Evolutionary conservation across 2,113 vertebrate species (phyloP).

Genomic region (Bolborhynchus lineola): DNA sequence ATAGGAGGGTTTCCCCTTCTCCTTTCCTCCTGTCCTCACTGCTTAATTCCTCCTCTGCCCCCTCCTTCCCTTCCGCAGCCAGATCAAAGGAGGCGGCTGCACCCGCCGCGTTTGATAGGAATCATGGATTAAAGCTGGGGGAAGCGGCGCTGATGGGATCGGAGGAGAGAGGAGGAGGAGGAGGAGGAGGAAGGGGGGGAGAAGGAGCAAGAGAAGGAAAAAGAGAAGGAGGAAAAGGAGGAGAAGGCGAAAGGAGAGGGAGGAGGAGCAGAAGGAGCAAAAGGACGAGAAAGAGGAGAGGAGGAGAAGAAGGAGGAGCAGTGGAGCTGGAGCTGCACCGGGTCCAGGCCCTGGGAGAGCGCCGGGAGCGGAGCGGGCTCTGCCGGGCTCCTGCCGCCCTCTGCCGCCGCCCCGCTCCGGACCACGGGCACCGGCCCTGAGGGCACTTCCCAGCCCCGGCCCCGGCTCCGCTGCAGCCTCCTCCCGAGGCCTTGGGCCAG

Average conservation of each 20-base stretch:
- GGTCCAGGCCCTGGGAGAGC: neutral
- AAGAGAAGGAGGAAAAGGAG: neutral
- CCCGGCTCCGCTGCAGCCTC: neutral
- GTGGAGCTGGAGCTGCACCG: neutral
- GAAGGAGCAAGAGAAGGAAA: neutral
- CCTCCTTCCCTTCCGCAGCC: neutral
- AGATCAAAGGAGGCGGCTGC: neutral
- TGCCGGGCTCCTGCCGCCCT: neutral
- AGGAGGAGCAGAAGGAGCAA: neutral
- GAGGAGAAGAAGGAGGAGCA: neutral
- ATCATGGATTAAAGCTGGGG: neutral
- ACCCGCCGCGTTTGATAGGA: neutral
- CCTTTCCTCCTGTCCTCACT: neutral
- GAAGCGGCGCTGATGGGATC: neutral
- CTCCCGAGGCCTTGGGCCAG: slow-evolving; percentile 41
- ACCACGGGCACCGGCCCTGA: neutral
- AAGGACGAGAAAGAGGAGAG: neutral
- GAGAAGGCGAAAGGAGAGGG: neutral
- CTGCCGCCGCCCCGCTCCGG: neutral
- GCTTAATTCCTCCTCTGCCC: neutral
- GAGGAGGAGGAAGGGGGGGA: neutral
- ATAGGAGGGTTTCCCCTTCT: neutral
- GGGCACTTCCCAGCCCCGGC: neutral
- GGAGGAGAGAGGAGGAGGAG: neutral
- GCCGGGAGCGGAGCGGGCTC: neutral